Evolutionary conservation across 1,140 invertebrate genomes (phyloP), one percentile per base, ranked within the genome.

Genomic region (Drosophila repletoides): DNA sequence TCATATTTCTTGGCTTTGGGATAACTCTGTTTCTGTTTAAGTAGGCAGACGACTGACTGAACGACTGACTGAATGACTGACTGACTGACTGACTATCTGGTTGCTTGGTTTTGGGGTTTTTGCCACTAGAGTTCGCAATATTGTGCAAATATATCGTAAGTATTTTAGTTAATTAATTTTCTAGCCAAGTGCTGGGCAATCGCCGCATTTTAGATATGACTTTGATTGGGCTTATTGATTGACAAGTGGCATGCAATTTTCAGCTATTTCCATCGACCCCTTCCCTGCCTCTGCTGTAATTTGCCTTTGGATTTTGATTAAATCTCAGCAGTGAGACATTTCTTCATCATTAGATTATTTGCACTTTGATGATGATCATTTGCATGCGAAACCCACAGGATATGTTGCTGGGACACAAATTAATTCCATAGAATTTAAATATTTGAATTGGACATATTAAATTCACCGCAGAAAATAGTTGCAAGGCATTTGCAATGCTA

Each of bases 101-200:
- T 6, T n/a, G 6, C 28, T 12, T 41, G 36, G 49, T 34, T 34
- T 12, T 38, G 2, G 40, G 12, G 19, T 28, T 70, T 71, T 63
- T 71, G 52, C 21, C 52, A 53, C 41, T 63, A 34, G 46, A 53
- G 41, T 53, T 55, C 33, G 4, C 15, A 21, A 21, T 15, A 22
- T 52, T 61, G 48, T 21, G 21, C 49, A 63, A 55, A 63, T 63
- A 63, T 52, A 38, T 65, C n/a, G 36, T 51, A 67, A 63, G 34
- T 84, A 83, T 84, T 83, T 83, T 74, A 83, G 79, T 83, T 83
- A 83, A 83, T 83, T 83, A 83, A 83, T 83, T 83, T 83, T 83
- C 58, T 77, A 74, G 79, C 72, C 75, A 38, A 38, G 34, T 38
- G 34, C 15, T 17, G 12, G 2, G 17, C 17, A 40, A 40, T 40